Conservation (phyloP, 2,888 invertebrate genomes). For the Cyaniris semiargus region DNA sequence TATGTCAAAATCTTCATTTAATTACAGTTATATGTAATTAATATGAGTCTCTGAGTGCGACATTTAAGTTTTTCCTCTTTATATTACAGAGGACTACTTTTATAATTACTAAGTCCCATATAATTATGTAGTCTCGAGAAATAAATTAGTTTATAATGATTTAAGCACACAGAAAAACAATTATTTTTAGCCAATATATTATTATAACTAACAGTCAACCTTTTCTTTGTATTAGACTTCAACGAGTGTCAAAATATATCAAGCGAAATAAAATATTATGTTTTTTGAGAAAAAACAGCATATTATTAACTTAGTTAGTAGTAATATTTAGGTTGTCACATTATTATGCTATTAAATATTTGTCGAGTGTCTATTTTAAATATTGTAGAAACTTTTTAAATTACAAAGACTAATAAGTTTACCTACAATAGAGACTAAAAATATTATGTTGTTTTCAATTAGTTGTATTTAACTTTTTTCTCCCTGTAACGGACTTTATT, state of each 20-base stretch:
- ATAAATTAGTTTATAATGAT: too few relatives aligned
- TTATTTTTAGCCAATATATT: background rate
- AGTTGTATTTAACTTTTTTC: too few relatives aligned
- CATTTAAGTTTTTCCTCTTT: too few relatives aligned
- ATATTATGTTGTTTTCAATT: background rate
- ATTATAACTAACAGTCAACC: background rate
- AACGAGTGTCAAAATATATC: background rate
- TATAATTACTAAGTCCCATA: too few relatives aligned
- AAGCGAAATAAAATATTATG: background rate
- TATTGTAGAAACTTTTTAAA: background rate
- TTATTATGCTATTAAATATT: background rate
- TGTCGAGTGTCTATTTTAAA: background rate
- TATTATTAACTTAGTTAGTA: too few relatives aligned
- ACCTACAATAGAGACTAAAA: background rate
- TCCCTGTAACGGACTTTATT: too few relatives aligned
- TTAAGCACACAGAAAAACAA: background rate
- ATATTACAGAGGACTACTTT: too few relatives aligned
- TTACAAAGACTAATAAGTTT: background rate
- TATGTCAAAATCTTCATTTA: too few relatives aligned
- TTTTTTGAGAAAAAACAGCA: background rate
- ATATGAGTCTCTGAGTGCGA: too few relatives aligned
- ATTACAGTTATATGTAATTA: too few relatives aligned
- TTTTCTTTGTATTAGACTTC: slow-evolving; percentile 14
- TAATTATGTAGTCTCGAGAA: too few relatives aligned
- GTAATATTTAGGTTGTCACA: background rate